A percentile compares a stretch with the other conserved stretches of the same genome.
phyloP scores from a whole-genome alignment of 2,888 invertebrate genomes.

The Aelia acuminata region DNA sequence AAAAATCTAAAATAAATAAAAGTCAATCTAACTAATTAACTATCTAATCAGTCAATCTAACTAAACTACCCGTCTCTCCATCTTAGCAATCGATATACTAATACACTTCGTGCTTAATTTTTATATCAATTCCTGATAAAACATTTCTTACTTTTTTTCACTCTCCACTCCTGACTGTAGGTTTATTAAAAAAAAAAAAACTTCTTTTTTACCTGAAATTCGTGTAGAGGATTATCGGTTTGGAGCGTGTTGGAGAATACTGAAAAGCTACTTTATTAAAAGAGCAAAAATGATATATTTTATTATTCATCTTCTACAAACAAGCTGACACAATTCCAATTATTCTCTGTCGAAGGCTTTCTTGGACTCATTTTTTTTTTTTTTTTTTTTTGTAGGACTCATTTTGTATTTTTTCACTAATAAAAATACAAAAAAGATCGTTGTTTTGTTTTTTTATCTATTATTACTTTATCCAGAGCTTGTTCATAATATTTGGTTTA shows the following conservation, averaged over 20 bases:
- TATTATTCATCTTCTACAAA: not conserved
- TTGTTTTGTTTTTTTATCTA: too few species aligned
- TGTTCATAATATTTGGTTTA: too few species aligned
- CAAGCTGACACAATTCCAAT: not conserved
- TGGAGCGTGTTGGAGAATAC: not conserved
- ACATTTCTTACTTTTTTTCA: not conserved
- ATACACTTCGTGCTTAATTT: not conserved
- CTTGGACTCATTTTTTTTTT: too few species aligned
- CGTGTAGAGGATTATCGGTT: not conserved
- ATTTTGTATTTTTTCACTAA: too few species aligned
- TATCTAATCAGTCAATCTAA: too few species aligned
- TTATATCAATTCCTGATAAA: not conserved
- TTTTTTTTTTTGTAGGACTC: too few species aligned
- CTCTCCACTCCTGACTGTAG: not conserved
- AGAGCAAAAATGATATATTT: not conserved
- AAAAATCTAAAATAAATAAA: too few species aligned
- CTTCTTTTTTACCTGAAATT: not conserved
- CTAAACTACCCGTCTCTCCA: too few species aligned
- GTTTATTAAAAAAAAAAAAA: not conserved
- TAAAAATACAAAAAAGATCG: too few species aligned
- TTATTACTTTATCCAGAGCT: too few species aligned
- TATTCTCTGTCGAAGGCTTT: not conserved
- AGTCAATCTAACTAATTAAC: too few species aligned
- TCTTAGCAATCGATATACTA: too few species aligned
- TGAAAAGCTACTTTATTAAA: not conserved